Conservation (phyloP, 2,113 vertebrate species). For the Ia io region DNA sequence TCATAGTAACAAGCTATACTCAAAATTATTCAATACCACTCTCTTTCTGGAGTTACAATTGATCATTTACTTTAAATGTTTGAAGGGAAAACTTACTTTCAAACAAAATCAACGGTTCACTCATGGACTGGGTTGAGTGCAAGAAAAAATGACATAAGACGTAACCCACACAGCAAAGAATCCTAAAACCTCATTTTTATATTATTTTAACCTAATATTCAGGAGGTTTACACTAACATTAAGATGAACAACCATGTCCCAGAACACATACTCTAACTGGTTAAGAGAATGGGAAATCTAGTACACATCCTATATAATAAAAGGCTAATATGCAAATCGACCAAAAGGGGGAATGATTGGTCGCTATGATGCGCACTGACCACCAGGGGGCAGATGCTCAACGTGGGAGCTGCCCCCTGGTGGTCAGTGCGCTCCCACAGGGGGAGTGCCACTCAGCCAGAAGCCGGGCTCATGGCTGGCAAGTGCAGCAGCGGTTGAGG, state of each 20-base stretch:
- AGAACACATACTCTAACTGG: neutral
- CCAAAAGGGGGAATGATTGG: no score
- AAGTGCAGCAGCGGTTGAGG: no score
- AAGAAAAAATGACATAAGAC: neutral
- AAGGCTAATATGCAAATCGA: no score
- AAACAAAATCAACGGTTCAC: slow-evolving; percentile 38
- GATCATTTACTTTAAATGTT: slow-evolving; percentile 15
- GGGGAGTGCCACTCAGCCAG: no score
- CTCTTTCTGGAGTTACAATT: neutral
- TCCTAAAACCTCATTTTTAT: neutral
- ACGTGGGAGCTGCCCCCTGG: no score
- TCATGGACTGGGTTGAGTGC: neutral
- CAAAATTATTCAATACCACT: slow-evolving; percentile 1
- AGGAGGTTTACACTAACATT: neutral
- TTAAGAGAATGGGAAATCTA: neutral
- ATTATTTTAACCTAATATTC: slow-evolving; percentile 37
- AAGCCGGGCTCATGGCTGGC: no score
- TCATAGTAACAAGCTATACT: neutral
- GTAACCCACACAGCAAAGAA: neutral
- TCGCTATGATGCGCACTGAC: no score
- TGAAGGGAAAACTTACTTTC: neutral
- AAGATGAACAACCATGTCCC: neutral
- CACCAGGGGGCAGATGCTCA: no score
- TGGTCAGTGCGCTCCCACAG: no score
- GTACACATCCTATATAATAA: no score